Conservation (phyloP, 2,888 invertebrate genomes). For the Anarsia innoxiella region DNA sequence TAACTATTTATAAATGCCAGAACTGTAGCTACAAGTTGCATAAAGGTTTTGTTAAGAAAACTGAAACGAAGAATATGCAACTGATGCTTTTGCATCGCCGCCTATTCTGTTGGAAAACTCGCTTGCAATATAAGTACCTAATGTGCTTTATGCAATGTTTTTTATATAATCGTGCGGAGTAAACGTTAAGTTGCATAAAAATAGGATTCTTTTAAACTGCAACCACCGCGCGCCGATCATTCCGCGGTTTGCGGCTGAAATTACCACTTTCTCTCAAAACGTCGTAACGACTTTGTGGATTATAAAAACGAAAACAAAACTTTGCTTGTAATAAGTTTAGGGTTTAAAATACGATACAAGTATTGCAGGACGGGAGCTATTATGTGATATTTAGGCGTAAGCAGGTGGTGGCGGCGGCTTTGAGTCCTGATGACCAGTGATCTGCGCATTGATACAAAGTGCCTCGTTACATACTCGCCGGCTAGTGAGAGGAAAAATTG, state of each 20-base stretch:
- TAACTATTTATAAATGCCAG: too few species aligned
- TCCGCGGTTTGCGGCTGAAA: constrained; percentile 61
- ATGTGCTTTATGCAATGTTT: constrained; percentile 8
- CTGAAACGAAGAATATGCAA: not conserved
- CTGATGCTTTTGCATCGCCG: not conserved
- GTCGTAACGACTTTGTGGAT: too few species aligned
- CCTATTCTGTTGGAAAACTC: not conserved
- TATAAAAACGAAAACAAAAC: too few species aligned
- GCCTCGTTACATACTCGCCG: constrained; percentile 44
- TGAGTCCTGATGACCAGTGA: constrained; percentile 46
- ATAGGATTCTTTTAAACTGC: constrained; percentile 28
- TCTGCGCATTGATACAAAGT: constrained; percentile 60
- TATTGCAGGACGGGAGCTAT: constrained; percentile 28
- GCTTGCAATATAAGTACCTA: not conserved
- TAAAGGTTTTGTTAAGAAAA: not conserved
- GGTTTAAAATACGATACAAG: too few species aligned
- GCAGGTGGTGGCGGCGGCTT: constrained; percentile 60
- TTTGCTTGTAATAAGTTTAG: too few species aligned
- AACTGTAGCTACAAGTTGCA: too few species aligned
- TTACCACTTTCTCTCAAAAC: constrained; percentile 24
- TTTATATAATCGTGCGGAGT: constrained; percentile 11
- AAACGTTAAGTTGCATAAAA: constrained; percentile 24
- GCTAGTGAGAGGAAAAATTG: constrained; percentile 13
- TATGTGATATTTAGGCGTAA: constrained; percentile 53
- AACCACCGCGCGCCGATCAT: constrained; percentile 42